Base-by-base conservation (phyloP, 2,113 vertebrate genomes). In the Dolichotis patagonum region DNA sequence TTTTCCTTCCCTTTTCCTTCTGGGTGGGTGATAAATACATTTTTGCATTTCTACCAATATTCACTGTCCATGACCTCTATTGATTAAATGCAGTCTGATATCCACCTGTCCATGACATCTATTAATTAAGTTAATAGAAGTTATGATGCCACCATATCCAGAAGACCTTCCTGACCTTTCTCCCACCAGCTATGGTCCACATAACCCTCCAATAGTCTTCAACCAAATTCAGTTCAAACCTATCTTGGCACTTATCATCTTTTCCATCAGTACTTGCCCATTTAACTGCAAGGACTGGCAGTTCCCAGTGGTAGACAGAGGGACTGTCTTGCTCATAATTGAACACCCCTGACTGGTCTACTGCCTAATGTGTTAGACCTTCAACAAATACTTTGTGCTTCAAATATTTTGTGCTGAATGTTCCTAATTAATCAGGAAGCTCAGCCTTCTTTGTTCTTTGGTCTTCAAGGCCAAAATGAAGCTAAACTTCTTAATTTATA, bases 401-500 rank as follows among this genome's bases (percentile, higher is more conserved):
- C n/a, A n/a, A n/a, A 85, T n/a, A 77, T 41, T 91, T 85, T 73
- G 5, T 52, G 54, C 78, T 75, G 46, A 91, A 67, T 78, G 32
- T 26, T 41, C 69, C 56, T 81, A 38, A 90, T 24, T 56, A 75
- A 16, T 20, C 43, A 90, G n/a, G 54, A 75, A 60, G 20, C 8
- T 92, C 32, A 56, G 78, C 22, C 62, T 67, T 73, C 35, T 86
- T 81, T 60, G 58, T 86, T 19, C 73, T 88, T 93, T 90, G 56
- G 4, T 28, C 62, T 54, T 92, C 20, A 28, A 58, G 17, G 88
- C 90, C 7, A 20, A 85, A 96, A 84, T 46, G 9, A 83, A 84
- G 17, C 14, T 49, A 71, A 92, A 94, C 2, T 1, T 46, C 62
- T 95, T 30, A 38, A 83, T 96, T 95, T 75, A 85, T 67, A 80